Conservation (phyloP, 37 sponge, comb jelly and placozoan genomes). For the Ianthella basta region DNA sequence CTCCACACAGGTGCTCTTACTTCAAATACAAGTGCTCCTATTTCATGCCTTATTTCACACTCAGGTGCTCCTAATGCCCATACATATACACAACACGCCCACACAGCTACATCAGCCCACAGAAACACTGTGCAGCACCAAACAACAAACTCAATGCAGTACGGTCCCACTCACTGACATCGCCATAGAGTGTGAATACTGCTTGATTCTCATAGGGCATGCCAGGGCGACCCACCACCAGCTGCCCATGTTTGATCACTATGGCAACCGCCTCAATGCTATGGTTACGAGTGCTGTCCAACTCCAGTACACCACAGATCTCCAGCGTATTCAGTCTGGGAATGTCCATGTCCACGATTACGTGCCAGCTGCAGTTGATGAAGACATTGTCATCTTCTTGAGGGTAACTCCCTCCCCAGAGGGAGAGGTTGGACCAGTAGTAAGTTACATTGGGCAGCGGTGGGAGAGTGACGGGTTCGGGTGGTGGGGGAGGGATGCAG, state of each 20-base stretch:
- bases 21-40: too few relatives aligned
- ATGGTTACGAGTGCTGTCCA: conserved; percentile 64
- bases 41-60: too few relatives aligned
- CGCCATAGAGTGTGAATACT: conserved; percentile 72
- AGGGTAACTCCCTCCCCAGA: conserved; percentile 45
- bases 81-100: too few relatives aligned
- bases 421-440: conserved; percentile 71
- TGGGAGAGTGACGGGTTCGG: conserved; percentile 56
- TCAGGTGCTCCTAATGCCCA: too few relatives aligned
- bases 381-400: conserved; percentile 59
- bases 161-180: not conserved
- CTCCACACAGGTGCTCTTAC: too few relatives aligned
- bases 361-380: conserved; percentile 69
- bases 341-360: conserved; percentile 64
- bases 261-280: conserved; percentile 75
- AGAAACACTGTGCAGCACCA: not conserved
- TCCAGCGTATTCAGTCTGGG: conserved; percentile 50
- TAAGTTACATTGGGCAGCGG: conserved; percentile 63
- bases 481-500: conserved; percentile 69
- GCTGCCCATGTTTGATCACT: conserved; percentile 71
- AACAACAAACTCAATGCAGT: too few relatives aligned
- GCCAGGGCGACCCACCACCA: conserved; percentile 71
- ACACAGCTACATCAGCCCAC: too few relatives aligned
- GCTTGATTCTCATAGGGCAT: conserved; percentile 66
- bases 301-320: conserved; percentile 81